Conservation (phyloP, 2,113 vertebrate genomes). For the Saiga tatarica region DNA sequence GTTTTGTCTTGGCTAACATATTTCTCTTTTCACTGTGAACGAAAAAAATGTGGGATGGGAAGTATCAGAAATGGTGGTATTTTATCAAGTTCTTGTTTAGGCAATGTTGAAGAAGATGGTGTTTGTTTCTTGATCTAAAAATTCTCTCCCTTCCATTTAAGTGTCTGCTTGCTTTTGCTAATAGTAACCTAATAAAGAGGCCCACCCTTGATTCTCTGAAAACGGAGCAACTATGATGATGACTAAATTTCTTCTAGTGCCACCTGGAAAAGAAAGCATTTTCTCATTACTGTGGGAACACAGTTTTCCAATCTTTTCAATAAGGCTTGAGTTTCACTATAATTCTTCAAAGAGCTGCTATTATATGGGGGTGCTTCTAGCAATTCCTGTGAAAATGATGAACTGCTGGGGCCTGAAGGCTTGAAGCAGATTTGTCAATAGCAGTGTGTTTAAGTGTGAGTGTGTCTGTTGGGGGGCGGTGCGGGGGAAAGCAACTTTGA, state of each 20-base stretch:
- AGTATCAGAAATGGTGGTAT: neutral
- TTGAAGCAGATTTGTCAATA: neutral
- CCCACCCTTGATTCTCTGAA: neutral
- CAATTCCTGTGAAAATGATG: slow-evolving; percentile 36
- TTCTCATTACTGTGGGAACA: neutral
- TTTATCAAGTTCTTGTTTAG: neutral
- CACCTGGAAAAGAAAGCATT: slow-evolving; percentile 5
- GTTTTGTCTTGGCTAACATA: neutral
- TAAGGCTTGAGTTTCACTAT: slow-evolving; percentile 3
- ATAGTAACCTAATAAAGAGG: neutral
- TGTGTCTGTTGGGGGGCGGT: neutral
- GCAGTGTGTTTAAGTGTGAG: neutral
- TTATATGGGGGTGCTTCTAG: neutral
- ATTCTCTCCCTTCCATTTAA: neutral
- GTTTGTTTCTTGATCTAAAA: neutral
- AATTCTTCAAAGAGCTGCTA: slow-evolving; percentile 7
- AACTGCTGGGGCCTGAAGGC: neutral
- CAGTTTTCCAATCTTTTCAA: slow-evolving; percentile 22
- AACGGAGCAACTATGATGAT: neutral
- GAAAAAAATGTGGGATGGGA: neutral
- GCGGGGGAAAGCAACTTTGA: neutral
- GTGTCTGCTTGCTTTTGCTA: neutral
- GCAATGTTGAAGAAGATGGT: neutral
- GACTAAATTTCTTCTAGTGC: slow-evolving; percentile 4
- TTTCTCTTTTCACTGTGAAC: neutral